Evolutionary conservation across 2,888 invertebrate species (phyloP), one percentile per base, ranked within the genome.

Genomic region (Cantharis flavilabris): DNA sequence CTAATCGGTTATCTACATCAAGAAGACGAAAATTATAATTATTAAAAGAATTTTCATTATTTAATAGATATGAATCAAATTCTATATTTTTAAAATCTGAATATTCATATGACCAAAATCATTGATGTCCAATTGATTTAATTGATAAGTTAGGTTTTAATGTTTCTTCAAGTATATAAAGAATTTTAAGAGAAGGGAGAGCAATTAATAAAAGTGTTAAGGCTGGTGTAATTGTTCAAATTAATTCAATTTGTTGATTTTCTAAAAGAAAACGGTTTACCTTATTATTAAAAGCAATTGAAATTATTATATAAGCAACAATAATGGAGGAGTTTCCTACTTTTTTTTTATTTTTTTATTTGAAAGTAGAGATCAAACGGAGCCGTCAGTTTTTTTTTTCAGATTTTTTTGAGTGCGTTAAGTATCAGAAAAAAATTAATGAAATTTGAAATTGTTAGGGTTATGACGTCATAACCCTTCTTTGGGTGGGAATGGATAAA

Each of bases 61-160:
- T 89, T 11, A 90, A 89, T 91, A 92, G 92, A 86, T 91, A 92
- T 9, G 91, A 92, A 80, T 92, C 91, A 89, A 92, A 92, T 89
- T 90, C 90, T 85, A 91, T 87, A 85, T 89, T 88, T 83, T 88
- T 83, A 85, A 92, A 92, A 85, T 93, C 91, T 71, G 91, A 90
- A 83, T 92, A 93, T 91, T 93, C 92, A 89, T 93, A 93, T 0
- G 89, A 90, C 91, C 92, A 92, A 78, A 92, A 92, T 90, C 92
- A 93, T 82, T 84, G 83, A 72, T 83, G 92, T 0, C 92, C 92
- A 87, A 92, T 91, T 28, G 90, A 87, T 89, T 93, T 93, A 87
- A 93, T 84, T 0, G 92, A 90, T 84, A 92, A 87, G 81, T 89
- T 83, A 0, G 91, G 91, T 67, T 89, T 89, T 87, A 91, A 91